Evolutionary conservation across 2,113 vertebrate genomes (phyloP).

Genomic region (Cervus canadensis): DNA sequence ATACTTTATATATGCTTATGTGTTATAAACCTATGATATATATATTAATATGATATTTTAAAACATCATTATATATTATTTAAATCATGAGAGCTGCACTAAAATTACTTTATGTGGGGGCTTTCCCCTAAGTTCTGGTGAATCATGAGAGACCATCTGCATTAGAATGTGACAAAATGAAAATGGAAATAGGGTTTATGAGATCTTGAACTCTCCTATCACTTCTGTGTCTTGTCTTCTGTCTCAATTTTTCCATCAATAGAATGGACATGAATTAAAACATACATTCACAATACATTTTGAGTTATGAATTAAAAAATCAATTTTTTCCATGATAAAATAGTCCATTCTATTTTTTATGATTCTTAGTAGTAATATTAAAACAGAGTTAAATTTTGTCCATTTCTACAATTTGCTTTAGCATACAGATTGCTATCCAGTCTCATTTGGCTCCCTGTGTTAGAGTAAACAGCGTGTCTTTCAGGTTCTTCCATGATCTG

Average conservation of each 20-base stretch:
- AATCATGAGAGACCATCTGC: background rate
- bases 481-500: no score
- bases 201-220: background rate
- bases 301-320: background rate
- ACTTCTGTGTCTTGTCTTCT: background rate
- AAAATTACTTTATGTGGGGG: background rate
- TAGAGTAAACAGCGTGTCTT: background rate
- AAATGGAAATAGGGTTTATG: background rate
- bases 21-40: background rate
- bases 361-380: background rate
- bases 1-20: background rate
- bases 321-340: background rate
- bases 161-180: background rate
- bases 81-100: background rate
- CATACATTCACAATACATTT: background rate
- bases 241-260: background rate
- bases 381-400: background rate
- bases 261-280: background rate
- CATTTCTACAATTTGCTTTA: background rate
- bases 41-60: slow-evolving; percentile 5
- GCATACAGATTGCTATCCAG: background rate
- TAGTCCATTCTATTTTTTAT: background rate
- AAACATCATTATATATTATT: background rate
- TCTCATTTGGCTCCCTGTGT: background rate
- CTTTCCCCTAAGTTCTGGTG: background rate